Base-by-base conservation (phyloP, 2,797 vertebrate genomes). In the Muscicapa striata region DNA sequence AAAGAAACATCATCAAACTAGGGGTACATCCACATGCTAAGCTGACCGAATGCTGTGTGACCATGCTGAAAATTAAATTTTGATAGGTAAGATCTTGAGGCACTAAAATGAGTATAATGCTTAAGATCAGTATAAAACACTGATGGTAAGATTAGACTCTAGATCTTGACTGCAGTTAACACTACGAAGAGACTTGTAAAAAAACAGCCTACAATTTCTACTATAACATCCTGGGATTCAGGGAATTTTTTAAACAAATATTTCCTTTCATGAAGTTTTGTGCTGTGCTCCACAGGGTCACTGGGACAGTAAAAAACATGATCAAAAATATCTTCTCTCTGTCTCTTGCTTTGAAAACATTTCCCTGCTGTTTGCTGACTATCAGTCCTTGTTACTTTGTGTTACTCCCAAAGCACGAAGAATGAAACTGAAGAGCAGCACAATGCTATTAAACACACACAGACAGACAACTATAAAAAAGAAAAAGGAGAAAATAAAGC, bases 221-320 rank as follows among this genome's bases (percentile, higher is more conserved):
- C 46, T 84, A 22, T 13, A 51, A n/a, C 22, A 83, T 63, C 34
- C 57, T 85, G 57, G 34, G 46, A 89, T 74, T 93, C 46, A 26
- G 51, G 76, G 46, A 64, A n/a, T 14, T 80, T 93, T 90, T 74
- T 10, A 94, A 90, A 85, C 46, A 93, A 93, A 74, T 49, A 80
- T 55, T 84, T 95, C 32, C 32, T 72, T 87, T 58, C 19, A n/a
- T 68, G 27, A 83, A 64, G 21, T 83, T 85, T 90, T 93, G 20
- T 72, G 40, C 38, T 89, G 17, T 67, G 38, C 38, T 93, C 34
- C 52, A 49, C 34, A 62, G 41, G 57, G 48, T 90, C 68, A 68
- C 34, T 70, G 72, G 64, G 13, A 77, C 59, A 64, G 92, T 87
- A 75, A 94, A 93, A 95, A 85, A 32, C n/a, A 58, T 15, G 34